A percentile compares a stretch with the other conserved stretches of the same genome.
These are phyloP conservation scores for Cryptotermes secundus DNA, from an alignment of 1,140 invertebrate species.

Conservation along the genomic window DNA sequence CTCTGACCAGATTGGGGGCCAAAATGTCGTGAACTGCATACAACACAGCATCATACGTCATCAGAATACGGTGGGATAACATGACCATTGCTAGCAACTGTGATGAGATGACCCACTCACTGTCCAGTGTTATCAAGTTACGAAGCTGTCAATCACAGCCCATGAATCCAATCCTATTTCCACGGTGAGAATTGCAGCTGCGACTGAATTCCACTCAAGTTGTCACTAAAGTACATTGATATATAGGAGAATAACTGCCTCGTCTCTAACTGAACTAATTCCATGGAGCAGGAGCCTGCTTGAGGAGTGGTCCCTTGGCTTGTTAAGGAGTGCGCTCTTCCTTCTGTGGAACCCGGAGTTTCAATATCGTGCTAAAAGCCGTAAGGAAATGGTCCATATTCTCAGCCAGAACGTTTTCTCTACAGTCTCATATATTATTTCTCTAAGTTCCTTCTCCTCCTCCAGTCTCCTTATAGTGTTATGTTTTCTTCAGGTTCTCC, in stretches of 20 bases:
- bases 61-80: neutral
- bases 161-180: neutral
- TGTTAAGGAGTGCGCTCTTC: too few relatives aligned
- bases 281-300: too few relatives aligned
- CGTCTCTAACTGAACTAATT: neutral
- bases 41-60: neutral
- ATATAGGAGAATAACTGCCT: neutral
- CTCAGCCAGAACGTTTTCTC: too few relatives aligned
- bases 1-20: neutral
- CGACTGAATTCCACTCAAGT: neutral
- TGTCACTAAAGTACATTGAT: neutral
- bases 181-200: neutral
- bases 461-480: too few relatives aligned
- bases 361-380: too few relatives aligned
- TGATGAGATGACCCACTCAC: slow-evolving; percentile 6
- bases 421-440: too few relatives aligned
- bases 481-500: too few relatives aligned
- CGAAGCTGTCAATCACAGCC: neutral
- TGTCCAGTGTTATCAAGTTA: neutral
- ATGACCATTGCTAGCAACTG: neutral
- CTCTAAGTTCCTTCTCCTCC: too few relatives aligned
- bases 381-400: too few relatives aligned
- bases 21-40: neutral
- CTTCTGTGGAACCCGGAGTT: too few relatives aligned
- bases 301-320: too few relatives aligned